Percentiles rank a stretch among this genome's conserved stretches.
Evolutionary conservation across 2,888 invertebrate genomes (phyloP).

Genomic region (Apodemia zela): DNA sequence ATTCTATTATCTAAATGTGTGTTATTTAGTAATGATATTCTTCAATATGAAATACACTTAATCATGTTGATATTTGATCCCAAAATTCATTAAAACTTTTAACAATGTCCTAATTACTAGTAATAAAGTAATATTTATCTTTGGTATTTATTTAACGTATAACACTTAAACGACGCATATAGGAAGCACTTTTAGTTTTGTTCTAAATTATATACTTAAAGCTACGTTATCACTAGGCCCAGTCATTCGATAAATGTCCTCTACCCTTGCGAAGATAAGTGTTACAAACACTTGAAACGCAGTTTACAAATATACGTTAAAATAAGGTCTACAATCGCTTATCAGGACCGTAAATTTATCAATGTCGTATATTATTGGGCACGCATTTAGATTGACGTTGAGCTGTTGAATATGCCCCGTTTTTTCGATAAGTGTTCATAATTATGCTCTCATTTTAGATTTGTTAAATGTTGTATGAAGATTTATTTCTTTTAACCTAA

Average conservation of each 20-base stretch:
- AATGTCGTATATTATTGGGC: conserved; percentile 43
- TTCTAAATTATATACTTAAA: conserved; percentile 6
- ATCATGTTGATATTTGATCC: not conserved
- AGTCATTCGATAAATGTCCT: conserved; percentile 9
- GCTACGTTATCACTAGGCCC: conserved; percentile 5
- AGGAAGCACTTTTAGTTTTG: conserved; percentile 3
- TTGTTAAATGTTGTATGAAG: conserved; percentile 17
- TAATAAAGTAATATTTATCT: no score
- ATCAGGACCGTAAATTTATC: conserved; percentile 31
- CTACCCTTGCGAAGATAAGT: conserved; percentile 4
- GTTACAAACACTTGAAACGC: conserved; percentile 17
- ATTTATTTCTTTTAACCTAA: conserved; percentile 17
- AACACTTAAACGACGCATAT: not conserved
- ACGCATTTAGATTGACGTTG: conserved; percentile 49
- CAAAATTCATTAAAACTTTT: not conserved
- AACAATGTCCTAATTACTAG: no score
- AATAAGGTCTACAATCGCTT: conserved; percentile 37
- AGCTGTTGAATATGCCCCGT: conserved; percentile 38
- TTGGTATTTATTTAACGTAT: no score
- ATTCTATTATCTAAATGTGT: not conserved
- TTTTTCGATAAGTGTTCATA: conserved; percentile 43
- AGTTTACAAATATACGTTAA: conserved; percentile 35
- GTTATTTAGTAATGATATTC: no score
- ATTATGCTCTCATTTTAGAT: conserved; percentile 17
- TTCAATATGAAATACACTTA: not conserved